Evolutionary conservation across 37 sponge, comb jelly and placozoan species (phyloP), one percentile per base, ranked within the genome.

Genomic region (Oopsacas minuta): DNA sequence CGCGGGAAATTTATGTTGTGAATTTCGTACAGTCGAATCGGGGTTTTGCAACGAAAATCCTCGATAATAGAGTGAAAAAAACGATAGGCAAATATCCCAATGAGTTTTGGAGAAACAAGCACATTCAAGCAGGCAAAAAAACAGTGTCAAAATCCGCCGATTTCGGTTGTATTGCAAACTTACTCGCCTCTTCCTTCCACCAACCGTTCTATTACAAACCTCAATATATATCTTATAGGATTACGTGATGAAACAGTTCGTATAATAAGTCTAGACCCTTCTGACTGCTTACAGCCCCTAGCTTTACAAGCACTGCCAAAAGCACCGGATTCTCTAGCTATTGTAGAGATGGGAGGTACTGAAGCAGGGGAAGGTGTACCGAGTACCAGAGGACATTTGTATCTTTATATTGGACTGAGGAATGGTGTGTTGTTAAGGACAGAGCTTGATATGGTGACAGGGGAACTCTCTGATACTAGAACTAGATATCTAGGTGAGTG

Each of bases 251-350:
- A 95, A 36, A 98, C 99, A 28, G 99, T 98, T 10, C 85, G 96
- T 15, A 93, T 98, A 35, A 92, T 98, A 39, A 95, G 96, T 34
- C 93, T 98, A 32, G 96, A 98, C 51, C 96, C 99, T 0, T 85
- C 91, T 0, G 99, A 98, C 52, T 93, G 93, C 39, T 90, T 98
- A 34, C 90, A 90, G 84, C 96, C 94, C 15, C 87, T 93, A 35
- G 93, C 96, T 37, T 92, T 95, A 91, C 99, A 98, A 82, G 99
- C 99, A 0, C 84, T 98, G 12, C 99, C 99, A 25, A 91, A 92
- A 22, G 51, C 88, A 1, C 91, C 99, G 7, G 99, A 98, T 85
- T 94, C 95, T 39, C 90, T 98, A 52, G 95, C 94, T 52, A 90
- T 98, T 1, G 93, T 98, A 22, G 93, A 95, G 87, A 95, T 98